Evolutionary conservation across 2,888 invertebrate genomes (phyloP).

Genomic region (Yponomeuta evonymella): DNA sequence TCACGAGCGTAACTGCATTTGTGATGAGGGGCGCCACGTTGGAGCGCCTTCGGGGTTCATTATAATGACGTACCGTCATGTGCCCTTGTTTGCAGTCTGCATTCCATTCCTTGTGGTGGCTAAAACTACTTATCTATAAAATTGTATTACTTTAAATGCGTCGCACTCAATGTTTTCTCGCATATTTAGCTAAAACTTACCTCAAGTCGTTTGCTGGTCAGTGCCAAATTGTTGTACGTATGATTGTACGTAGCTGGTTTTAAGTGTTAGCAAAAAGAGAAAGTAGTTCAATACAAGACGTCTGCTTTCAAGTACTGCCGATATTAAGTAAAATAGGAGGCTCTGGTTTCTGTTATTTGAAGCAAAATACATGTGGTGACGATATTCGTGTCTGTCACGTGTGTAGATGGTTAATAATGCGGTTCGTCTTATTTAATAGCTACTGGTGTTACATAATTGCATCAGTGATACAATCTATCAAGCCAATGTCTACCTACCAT

Average conservation of each 20-base stretch:
- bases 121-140: background rate
- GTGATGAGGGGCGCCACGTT: background rate
- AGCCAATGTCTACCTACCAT: background rate
- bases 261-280: background rate
- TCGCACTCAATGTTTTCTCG: background rate
- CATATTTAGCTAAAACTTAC: background rate
- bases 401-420: background rate
- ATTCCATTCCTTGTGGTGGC: background rate
- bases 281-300: background rate
- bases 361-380: too few relatives aligned
- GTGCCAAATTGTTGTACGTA: background rate
- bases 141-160: background rate
- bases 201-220: background rate
- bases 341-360: too few relatives aligned
- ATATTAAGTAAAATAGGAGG: too few relatives aligned
- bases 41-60: background rate
- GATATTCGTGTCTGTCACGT: background rate
- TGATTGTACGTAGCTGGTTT: background rate
- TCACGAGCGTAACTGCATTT: background rate
- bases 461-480: background rate
- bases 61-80: constrained; percentile 2
- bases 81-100: constrained; percentile 9
- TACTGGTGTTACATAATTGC: background rate
- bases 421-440: background rate
- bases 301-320: background rate